These are phyloP conservation scores for Brachycybe producta DNA, from an alignment of 2,888 invertebrate species.

Conservation along the genomic window DNA sequence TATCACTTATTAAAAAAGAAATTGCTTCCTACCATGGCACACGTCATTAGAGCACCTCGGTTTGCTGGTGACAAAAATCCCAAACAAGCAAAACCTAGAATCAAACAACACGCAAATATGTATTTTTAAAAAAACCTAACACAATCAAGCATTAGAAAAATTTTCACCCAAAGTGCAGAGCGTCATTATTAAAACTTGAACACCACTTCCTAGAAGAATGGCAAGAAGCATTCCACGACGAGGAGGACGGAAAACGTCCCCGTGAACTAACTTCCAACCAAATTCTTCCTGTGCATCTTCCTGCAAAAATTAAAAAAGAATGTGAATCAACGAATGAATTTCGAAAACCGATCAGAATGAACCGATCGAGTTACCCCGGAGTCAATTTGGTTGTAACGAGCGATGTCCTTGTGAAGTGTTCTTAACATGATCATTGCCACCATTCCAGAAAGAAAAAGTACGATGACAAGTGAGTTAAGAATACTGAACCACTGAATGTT, in stretches of 20 bases:
- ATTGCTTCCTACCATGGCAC: conserved; percentile 54
- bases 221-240: conserved; percentile 91
- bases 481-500: conserved; percentile 99
- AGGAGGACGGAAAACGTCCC: conserved; percentile 49
- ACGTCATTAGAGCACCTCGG: conserved; percentile 96
- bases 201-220: conserved; percentile 89
- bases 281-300: conserved; percentile 70
- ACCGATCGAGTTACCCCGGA: conserved; percentile 37
- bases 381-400: conserved; percentile 81
- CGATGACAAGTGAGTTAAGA: conserved; percentile 88
- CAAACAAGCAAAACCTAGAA: conserved; percentile 86
- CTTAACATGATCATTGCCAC: conserved; percentile 97
- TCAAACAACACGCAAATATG: conserved; percentile 15
- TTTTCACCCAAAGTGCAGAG: conserved; percentile 66
- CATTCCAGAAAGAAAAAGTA: conserved; percentile 87
- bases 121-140: neutral
- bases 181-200: conserved; percentile 93
- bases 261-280: conserved; percentile 54
- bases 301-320: conserved; percentile 26
- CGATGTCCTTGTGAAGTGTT: conserved; percentile 95
- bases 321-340: neutral
- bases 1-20: neutral
- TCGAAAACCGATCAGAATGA: too few species aligned
- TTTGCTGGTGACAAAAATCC: conserved; percentile 98
- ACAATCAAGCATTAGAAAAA: neutral